Conservation (phyloP, 1,140 invertebrate genomes). For the Phthorimaea operculella region DNA sequence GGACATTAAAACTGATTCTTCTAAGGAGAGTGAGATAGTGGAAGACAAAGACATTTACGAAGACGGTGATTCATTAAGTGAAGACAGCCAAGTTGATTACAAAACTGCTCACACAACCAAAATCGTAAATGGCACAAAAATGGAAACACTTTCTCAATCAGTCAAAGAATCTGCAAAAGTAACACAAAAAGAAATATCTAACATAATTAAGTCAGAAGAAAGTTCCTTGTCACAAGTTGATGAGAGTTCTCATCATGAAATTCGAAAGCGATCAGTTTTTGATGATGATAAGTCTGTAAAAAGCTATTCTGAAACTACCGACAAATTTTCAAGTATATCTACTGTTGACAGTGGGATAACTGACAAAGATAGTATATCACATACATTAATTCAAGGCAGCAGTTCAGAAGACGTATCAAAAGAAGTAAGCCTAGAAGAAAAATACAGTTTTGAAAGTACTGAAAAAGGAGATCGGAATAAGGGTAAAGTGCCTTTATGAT, state of each 20-base stretch:
- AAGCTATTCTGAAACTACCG: neutral
- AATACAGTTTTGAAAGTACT: constrained; percentile 52
- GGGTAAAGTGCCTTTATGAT: neutral
- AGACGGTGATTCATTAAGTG: constrained; percentile 17
- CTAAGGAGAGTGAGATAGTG: constrained; percentile 13
- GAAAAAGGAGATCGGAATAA: constrained; percentile 37
- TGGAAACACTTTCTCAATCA: constrained; percentile 7
- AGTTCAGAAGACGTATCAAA: constrained; percentile 59
- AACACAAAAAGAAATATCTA: constrained; percentile 21
- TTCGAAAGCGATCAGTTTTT: neutral
- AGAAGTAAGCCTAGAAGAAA: constrained; percentile 56
- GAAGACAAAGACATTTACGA: constrained; percentile 22
- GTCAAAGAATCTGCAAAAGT: constrained; percentile 24
- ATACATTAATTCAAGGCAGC: constrained; percentile 27
- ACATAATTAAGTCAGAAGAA: constrained; percentile 19
- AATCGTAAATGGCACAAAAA: constrained; percentile 7
- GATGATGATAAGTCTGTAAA: neutral
- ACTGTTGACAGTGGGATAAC: constrained; percentile 28
- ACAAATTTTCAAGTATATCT: constrained; percentile 23
- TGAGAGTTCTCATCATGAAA: constrained; percentile 11
- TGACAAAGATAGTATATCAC: constrained; percentile 27
- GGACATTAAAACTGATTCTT: no score
- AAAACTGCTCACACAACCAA: neutral
- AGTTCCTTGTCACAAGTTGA: constrained; percentile 6
- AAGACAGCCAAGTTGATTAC: constrained; percentile 12